These are phyloP conservation scores for Perca fluviatilis DNA, from an alignment of 2,113 vertebrate species.

Conservation along the genomic window DNA sequence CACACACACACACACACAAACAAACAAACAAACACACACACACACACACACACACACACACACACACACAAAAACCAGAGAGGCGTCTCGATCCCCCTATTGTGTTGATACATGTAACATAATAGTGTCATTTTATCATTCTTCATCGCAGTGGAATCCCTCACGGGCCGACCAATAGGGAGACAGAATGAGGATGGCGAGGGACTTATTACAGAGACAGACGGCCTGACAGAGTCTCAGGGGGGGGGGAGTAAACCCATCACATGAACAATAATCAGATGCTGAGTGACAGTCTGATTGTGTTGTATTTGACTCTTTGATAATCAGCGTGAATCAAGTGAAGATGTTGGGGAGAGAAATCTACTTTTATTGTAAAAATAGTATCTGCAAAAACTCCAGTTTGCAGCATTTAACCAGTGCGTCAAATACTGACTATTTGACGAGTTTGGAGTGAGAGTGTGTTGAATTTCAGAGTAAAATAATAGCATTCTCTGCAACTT, in stretches of 20 bases:
- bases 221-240: not conserved
- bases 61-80: too few species aligned
- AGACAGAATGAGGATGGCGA: conserved; percentile 4
- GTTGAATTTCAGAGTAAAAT: too few species aligned
- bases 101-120: conserved; percentile 20
- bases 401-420: too few species aligned
- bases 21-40: too few species aligned
- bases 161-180: not conserved
- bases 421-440: too few species aligned
- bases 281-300: not conserved
- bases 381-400: too few species aligned
- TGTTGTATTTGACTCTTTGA: not conserved
- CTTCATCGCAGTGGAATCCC: not conserved
- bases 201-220: conserved; percentile 16
- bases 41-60: too few species aligned
- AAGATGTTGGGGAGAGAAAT: not conserved
- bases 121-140: conserved; percentile 24
- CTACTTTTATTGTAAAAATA: not conserved
- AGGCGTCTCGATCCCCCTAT: not conserved
- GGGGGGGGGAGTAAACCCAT: too few species aligned
- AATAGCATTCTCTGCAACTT: not conserved
- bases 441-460: too few species aligned
- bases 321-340: conserved; percentile 22
- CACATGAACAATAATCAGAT: conserved; percentile 13
- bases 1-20: too few species aligned